Evolutionary conservation across 92 coral and sea anemone species (phyloP), one percentile per base, ranked within the genome.

Genomic region (Micromussa lordhowensis): DNA sequence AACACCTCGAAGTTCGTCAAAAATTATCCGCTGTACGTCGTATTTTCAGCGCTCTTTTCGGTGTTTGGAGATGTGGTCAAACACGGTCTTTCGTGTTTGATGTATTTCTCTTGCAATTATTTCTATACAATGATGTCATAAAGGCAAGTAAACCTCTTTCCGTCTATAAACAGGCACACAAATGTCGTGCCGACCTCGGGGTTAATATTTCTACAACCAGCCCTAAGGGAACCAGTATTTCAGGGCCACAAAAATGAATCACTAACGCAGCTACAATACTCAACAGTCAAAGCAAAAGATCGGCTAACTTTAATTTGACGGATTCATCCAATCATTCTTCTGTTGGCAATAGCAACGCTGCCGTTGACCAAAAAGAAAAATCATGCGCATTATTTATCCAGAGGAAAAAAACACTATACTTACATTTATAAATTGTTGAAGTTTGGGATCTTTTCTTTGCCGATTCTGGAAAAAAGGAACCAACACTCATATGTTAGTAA

Each of bases 361-460:
- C 1, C 21, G 5, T 22, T 63, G 28, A 9, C 32, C 11, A 18
- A 26, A 28, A 10, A 28, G 26, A 3, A 66, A 64, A 66, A 66
- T 2, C 71, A 26, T n/a, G 69, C 1, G 29, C 61, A 55, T 55
- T 31, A 7, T 13, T 26, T 12, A 21, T 22, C 9, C 19, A 75
- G n/a, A 26, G 21, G 81, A 4, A 17, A n/a, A 9, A 21, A 30
- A 35, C n/a, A n/a, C 54, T 13, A 29, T 57, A 88, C 99, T 83
- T 90, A 98, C 99, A 76, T 88, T 91, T 64, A 98, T 93, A 80
- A 98, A 96, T 80, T 98, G 98, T 49, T 94, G 94, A 66, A 98
- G 71, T 77, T 96, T 98, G 29, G 93, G 95, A 31, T 98, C 98
- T 61, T 96, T 96, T 88, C 92, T 86, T 80, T 93, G 96, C 55